phyloP scores from a whole-genome alignment of 2,797 vertebrate genomes.

The Clarias laeviceps region DNA sequence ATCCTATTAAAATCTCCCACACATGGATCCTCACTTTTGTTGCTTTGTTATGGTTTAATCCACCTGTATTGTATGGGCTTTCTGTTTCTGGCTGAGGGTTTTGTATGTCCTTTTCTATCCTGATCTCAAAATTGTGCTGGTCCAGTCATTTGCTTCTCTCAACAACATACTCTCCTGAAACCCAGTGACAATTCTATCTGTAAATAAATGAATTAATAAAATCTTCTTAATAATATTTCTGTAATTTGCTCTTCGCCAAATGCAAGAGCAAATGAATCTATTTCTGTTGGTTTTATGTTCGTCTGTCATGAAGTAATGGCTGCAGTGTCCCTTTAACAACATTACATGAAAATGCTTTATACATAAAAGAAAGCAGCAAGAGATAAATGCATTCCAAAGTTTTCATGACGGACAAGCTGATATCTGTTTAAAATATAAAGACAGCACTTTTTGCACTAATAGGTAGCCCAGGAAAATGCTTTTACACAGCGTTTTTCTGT shows the following conservation, averaged over 20 bases:
- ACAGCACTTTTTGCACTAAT: neutral
- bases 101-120: neutral
- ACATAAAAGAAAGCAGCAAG: neutral
- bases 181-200: neutral
- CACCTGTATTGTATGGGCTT: conserved; percentile 35
- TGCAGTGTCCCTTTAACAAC: neutral
- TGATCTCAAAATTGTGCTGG: conserved; percentile 25
- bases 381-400: neutral
- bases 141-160: conserved; percentile 19
- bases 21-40: conserved; percentile 41
- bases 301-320: neutral
- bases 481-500: neutral
- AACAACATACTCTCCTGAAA: neutral
- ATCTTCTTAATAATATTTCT: neutral
- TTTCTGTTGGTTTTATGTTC: neutral
- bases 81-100: conserved; percentile 34
- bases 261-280: neutral
- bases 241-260: neutral
- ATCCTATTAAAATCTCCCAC: conserved; percentile 42
- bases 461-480: conserved; percentile 11
- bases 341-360: conserved; percentile 16
- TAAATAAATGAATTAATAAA: conserved; percentile 2
- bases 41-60: conserved; percentile 41
- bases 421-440: conserved; percentile 11
- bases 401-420: conserved; percentile 23